These are phyloP conservation scores for Mus musculus DNA, from an alignment of 2,113 vertebrate species.

Conservation along the genomic window DNA sequence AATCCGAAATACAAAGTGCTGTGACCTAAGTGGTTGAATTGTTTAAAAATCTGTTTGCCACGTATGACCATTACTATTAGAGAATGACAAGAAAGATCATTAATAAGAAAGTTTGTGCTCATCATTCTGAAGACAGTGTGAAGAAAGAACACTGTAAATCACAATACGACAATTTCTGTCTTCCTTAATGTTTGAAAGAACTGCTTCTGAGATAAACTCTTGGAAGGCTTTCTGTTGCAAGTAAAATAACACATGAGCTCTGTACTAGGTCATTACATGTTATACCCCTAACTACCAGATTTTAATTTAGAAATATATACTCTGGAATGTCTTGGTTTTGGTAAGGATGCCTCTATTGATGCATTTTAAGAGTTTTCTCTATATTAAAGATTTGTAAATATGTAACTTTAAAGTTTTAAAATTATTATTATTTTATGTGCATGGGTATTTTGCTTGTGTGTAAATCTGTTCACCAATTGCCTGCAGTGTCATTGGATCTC, in stretches of 20 bases:
- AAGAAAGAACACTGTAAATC: background rate
- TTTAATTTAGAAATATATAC: background rate
- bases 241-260: background rate
- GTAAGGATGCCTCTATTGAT: background rate
- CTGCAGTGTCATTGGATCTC: background rate
- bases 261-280: no score
- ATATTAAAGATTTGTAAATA: conserved; percentile 17
- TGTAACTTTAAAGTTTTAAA: conserved; percentile 12
- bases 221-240: background rate
- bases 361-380: background rate
- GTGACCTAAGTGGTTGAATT: background rate
- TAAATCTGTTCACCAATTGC: background rate
- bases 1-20: background rate
- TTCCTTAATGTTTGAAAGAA: background rate
- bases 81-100: background rate
- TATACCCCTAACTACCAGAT: background rate
- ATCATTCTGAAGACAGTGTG: background rate
- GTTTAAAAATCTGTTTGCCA: background rate
- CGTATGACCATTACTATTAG: background rate
- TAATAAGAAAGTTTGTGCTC: background rate
- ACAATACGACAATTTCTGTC: background rate
- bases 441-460: background rate
- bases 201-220: background rate
- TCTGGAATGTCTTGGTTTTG: background rate
- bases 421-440: background rate